Percentiles rank a stretch among this genome's conserved stretches.
Conservation (phyloP, 2,113 vertebrate species). For the Rostratula benghalensis region DNA sequence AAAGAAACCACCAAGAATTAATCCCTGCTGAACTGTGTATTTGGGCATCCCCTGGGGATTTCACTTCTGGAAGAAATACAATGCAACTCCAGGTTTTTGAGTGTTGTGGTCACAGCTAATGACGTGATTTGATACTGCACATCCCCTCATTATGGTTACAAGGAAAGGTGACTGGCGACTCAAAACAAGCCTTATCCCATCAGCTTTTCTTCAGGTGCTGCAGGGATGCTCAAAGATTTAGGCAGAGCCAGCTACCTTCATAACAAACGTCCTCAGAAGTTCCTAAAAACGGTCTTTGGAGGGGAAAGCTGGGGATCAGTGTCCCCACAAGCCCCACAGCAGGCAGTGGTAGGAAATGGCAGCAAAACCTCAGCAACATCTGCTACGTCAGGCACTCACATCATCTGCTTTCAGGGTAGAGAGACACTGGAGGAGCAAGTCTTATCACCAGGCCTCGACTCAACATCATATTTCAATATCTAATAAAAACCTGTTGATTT, state of each 20-base stretch:
- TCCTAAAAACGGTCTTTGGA: neutral
- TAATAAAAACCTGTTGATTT: neutral
- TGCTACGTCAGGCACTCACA: neutral
- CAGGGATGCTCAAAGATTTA: neutral
- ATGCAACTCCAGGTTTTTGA: neutral
- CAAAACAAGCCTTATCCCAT: neutral
- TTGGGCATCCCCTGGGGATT: neutral
- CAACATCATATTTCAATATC: neutral
- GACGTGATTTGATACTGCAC: neutral
- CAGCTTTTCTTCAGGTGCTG: neutral
- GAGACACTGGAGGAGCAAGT: neutral
- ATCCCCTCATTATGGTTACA: accelerated
- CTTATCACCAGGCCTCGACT: neutral
- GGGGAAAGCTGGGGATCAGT: neutral
- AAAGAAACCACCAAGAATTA: neutral
- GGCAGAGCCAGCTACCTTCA: neutral
- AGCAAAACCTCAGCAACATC: neutral
- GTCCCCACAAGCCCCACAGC: neutral
- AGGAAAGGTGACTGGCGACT: neutral
- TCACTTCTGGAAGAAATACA: neutral
- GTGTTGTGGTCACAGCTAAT: neutral
- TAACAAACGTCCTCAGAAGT: neutral
- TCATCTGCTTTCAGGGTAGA: neutral
- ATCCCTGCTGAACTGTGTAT: neutral
- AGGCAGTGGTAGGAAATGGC: neutral